These are phyloP conservation scores for Hypercompe scribonia DNA, from an alignment of 2,888 invertebrate species.

Conservation along the genomic window DNA sequence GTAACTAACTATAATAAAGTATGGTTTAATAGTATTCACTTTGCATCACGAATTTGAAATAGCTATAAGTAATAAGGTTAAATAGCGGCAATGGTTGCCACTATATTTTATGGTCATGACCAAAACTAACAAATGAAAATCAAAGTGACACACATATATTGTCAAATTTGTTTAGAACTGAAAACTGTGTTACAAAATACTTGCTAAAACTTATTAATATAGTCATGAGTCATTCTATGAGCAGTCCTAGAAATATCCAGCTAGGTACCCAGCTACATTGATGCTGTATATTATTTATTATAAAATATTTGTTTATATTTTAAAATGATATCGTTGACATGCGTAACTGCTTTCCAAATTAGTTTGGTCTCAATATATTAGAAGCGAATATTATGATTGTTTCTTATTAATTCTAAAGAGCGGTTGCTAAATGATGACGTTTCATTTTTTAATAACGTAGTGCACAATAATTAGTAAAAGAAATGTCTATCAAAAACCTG, in stretches of 20 bases:
- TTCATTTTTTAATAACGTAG: not conserved
- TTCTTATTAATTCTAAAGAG: not conserved
- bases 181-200: conserved; percentile 18
- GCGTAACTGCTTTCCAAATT: not conserved
- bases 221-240: conserved; percentile 82
- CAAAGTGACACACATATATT: conserved; percentile 13
- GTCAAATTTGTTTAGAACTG: conserved; percentile 13
- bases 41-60: not conserved
- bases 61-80: conserved; percentile 17
- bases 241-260: conserved; percentile 81
- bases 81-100: not conserved
- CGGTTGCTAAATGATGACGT: not conserved
- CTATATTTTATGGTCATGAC: conserved; percentile 5
- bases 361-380: not conserved
- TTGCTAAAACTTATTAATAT: conserved; percentile 23
- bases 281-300: not conserved
- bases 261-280: conserved; percentile 62
- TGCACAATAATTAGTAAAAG: not conserved
- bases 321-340: conserved; percentile 6
- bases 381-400: not conserved
- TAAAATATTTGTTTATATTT: not conserved
- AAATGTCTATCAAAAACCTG: conserved; percentile 13
- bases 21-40: not conserved
- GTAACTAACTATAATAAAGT: not conserved
- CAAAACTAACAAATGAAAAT: conserved; percentile 23